These are phyloP conservation scores for Tenthredo amoena DNA, from an alignment of 2,888 invertebrate genomes.

Conservation along the genomic window DNA sequence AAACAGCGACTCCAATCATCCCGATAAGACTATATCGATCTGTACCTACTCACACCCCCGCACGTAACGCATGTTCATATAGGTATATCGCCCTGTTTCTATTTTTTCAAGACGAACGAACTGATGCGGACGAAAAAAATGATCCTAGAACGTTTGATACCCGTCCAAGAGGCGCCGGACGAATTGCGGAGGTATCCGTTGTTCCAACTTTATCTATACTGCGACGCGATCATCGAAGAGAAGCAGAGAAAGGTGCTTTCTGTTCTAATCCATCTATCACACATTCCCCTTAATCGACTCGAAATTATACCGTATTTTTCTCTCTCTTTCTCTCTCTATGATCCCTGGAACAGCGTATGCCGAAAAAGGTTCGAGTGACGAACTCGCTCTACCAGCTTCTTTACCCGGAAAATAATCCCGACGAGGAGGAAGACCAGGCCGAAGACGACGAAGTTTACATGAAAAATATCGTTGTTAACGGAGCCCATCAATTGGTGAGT, in stretches of 20 bases:
- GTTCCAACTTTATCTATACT: constrained; percentile 78
- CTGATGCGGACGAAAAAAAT: constrained; percentile 85
- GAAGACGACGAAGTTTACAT: constrained; percentile 65
- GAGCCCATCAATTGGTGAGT: constrained; percentile 61
- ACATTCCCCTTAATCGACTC: neutral
- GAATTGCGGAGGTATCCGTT: constrained; percentile 85
- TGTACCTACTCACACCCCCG: neutral
- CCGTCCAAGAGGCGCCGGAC: constrained; percentile 83
- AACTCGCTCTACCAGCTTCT: constrained; percentile 65
- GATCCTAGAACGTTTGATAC: constrained; percentile 84
- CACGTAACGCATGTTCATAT: neutral
- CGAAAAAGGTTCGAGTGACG: constrained; percentile 64
- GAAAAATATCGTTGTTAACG: constrained; percentile 62
- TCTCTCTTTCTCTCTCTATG: neutral
- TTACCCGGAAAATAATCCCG: constrained; percentile 63
- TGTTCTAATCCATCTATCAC: too few relatives aligned
- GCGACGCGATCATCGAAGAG: constrained; percentile 67
- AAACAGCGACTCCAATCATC: constrained; percentile 17
- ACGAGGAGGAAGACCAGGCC: constrained; percentile 56
- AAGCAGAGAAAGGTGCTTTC: constrained; percentile 65
- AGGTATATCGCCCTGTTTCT: neutral
- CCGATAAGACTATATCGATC: neutral
- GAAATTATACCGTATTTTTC: neutral
- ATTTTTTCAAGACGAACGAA: constrained; percentile 79
- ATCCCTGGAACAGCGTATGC: constrained; percentile 55